phyloP scores from a whole-genome alignment of 2,888 invertebrate genomes.

The Stratiomys singularior region DNA sequence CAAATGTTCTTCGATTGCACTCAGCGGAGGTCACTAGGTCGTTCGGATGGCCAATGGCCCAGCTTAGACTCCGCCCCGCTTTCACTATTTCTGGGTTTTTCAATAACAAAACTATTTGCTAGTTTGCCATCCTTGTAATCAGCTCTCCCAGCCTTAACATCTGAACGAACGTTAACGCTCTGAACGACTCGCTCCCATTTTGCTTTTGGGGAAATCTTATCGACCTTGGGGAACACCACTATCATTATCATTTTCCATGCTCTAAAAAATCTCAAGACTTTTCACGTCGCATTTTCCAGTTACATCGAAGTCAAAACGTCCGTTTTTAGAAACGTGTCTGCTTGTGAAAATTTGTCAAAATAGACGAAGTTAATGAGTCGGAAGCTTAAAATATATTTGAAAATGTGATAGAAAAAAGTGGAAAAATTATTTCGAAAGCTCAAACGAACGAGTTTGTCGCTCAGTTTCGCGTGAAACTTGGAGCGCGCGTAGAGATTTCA shows the following conservation, averaged over 20 bases:
- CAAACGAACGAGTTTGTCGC: background rate
- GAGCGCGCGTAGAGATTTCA: conserved; percentile 32
- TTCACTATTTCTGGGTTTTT: conserved; percentile 44
- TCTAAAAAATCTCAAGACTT: conserved; percentile 19
- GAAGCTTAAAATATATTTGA: conserved; percentile 7
- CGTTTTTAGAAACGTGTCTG: background rate
- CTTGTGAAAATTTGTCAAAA: conserved; percentile 19
- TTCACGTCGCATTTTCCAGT: conserved; percentile 36
- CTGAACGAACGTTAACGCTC: conserved; percentile 26
- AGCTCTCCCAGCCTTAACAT: conserved; percentile 10
- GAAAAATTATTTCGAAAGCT: background rate
- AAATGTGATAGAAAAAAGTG: conserved; percentile 38
- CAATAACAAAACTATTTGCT: conserved; percentile 21
- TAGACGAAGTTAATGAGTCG: background rate
- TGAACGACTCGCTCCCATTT: conserved; percentile 19
- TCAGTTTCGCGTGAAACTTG: conserved; percentile 8
- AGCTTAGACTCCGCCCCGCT: conserved; percentile 51
- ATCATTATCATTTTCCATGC: conserved; percentile 37
- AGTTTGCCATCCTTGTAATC: conserved; percentile 16
- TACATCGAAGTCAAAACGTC: conserved; percentile 47
- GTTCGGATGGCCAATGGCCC: conserved; percentile 58
- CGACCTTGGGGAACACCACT: conserved; percentile 43
- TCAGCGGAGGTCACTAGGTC: conserved; percentile 65
- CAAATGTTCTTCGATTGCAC: background rate
- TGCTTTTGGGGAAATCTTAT: conserved; percentile 28